Conservation (phyloP, 2,113 vertebrate genomes). For the Actinemys pallida region DNA sequence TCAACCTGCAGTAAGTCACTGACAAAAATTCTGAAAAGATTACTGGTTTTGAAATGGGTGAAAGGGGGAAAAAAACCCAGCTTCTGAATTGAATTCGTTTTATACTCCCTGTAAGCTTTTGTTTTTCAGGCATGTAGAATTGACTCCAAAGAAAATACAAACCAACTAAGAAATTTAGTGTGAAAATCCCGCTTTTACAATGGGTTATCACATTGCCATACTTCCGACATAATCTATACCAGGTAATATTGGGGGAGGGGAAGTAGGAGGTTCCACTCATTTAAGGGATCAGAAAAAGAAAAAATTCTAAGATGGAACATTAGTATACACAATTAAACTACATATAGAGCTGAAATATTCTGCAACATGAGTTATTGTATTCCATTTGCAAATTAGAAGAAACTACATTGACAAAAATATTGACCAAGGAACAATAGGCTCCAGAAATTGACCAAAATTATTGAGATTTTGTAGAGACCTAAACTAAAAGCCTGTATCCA, state of each 20-base stretch:
- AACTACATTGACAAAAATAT: not conserved
- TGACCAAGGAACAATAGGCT: not conserved
- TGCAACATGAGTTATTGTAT: not conserved
- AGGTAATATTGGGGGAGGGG: not conserved
- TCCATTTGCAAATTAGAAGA: not conserved
- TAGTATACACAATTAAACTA: constrained; percentile 56
- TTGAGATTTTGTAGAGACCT: not conserved
- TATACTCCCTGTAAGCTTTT: not conserved
- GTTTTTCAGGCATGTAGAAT: not conserved
- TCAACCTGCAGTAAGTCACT: not conserved
- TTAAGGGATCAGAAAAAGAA: constrained; percentile 7
- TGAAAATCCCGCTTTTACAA: not conserved
- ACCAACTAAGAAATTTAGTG: not conserved
- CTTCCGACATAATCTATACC: not conserved
- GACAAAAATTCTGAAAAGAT: not conserved
- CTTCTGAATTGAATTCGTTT: not conserved
- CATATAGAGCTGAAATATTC: constrained; percentile 24
- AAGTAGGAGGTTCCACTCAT: not conserved
- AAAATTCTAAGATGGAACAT: constrained; percentile 25
- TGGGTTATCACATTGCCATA: not conserved
- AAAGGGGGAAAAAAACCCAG: not conserved
- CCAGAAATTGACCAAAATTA: not conserved
- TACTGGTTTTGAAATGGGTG: not conserved
- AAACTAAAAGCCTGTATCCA: not conserved
- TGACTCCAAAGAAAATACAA: not conserved